A percentile compares a stretch with the other conserved stretches of the same genome.
These are phyloP conservation scores for Steinernema carpocapsae DNA, from an alignment of 2,888 invertebrate species.

Conservation along the genomic window DNA sequence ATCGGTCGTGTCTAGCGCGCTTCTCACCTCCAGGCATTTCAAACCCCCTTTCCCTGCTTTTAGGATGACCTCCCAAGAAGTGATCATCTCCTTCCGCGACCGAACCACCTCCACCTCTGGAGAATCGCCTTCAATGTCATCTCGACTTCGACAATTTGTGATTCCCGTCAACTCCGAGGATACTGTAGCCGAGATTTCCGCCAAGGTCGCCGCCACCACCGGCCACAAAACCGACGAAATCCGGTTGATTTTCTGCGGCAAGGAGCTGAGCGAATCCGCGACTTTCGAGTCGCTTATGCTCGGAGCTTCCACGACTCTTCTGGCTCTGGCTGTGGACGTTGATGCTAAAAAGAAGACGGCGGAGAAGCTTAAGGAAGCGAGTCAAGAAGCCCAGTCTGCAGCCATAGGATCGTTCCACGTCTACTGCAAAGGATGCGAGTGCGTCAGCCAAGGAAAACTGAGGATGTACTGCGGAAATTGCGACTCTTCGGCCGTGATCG, in stretches of 20 bases:
- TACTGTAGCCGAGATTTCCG: constrained; percentile 17
- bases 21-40: no score
- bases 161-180: constrained; percentile 28
- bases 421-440: constrained; percentile 55
- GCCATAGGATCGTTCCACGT: constrained; percentile 51
- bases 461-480: constrained; percentile 55
- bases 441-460: constrained; percentile 50
- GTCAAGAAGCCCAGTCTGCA: no score
- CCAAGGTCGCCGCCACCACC: constrained; percentile 23
- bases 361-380: background rate
- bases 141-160: background rate
- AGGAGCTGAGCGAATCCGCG: constrained; percentile 13
- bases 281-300: constrained; percentile 26
- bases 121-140: background rate
- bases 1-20: no score
- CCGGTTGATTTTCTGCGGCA: constrained; percentile 25
- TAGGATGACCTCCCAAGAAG: background rate
- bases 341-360: constrained; percentile 22
- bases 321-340: background rate
- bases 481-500: constrained; percentile 46
- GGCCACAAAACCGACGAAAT: background rate
- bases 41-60: no score
- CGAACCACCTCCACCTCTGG: background rate
- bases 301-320: background rate
- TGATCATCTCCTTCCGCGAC: background rate